These are phyloP conservation scores for Cydia strobilella DNA, from an alignment of 1,140 invertebrate species.

Conservation along the genomic window DNA sequence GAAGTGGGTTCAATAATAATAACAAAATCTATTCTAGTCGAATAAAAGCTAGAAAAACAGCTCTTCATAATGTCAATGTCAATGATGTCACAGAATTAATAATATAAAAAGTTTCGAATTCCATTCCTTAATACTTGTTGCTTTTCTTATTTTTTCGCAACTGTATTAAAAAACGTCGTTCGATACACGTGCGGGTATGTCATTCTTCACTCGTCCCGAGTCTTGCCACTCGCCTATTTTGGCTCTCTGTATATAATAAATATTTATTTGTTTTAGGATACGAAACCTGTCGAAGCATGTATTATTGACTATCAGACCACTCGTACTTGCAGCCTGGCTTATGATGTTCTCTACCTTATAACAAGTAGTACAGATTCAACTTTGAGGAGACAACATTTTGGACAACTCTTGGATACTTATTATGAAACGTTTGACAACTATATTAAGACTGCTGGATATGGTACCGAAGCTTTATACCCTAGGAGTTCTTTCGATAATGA, in stretches of 20 bases:
- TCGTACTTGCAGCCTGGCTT: constrained; percentile 60
- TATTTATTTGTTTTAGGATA: constrained; percentile 51
- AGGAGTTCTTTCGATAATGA: constrained; percentile 56
- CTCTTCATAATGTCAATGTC: no score
- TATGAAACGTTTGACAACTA: constrained; percentile 53
- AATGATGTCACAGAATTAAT: no score
- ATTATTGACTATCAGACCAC: constrained; percentile 71
- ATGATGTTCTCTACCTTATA: constrained; percentile 64
- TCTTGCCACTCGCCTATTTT: no score
- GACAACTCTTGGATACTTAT: constrained; percentile 57
- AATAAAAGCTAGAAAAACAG: no score
- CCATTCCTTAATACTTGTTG: no score
- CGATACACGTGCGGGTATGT: no score
- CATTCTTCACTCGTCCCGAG: no score
- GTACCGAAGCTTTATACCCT: constrained; percentile 46
- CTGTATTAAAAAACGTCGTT: no score
- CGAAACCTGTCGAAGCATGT: constrained; percentile 53
- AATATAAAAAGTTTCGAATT: no score
- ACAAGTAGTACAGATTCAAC: constrained; percentile 52
- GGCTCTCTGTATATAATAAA: constrained; percentile 4
- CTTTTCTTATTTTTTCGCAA: no score
- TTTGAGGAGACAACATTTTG: constrained; percentile 51
- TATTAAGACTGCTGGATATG: constrained; percentile 43
- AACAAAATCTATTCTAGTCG: no score
- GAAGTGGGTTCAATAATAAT: no score